These are phyloP conservation scores for Papilio demoleus DNA, from an alignment of 2,888 invertebrate species.

Conservation along the genomic window DNA sequence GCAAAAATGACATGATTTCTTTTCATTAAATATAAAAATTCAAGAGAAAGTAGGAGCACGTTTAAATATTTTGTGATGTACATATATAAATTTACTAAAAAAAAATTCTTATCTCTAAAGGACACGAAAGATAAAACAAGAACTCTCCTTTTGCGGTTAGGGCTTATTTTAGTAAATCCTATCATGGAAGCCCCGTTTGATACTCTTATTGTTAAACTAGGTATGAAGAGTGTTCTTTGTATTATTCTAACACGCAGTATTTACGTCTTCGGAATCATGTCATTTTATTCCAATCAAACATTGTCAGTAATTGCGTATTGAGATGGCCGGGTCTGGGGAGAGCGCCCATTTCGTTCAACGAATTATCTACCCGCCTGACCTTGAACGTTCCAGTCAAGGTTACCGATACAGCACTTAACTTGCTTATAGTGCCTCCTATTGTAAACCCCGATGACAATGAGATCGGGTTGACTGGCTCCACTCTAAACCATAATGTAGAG, in stretches of 20 bases:
- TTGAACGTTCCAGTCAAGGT: conserved; percentile 75
- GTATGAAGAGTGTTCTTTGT: not conserved
- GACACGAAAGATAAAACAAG: not conserved
- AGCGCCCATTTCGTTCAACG: conserved; percentile 44
- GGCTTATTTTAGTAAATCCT: not conserved
- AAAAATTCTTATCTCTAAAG: too few relatives aligned
- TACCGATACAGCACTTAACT: conserved; percentile 47
- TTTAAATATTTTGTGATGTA: not conserved
- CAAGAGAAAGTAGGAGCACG: too few relatives aligned
- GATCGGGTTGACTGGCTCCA: conserved; percentile 69
- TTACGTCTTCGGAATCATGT: conserved; percentile 7
- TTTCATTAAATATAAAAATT: too few relatives aligned
- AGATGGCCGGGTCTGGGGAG: conserved; percentile 36
- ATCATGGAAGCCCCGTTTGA: not conserved
- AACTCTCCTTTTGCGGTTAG: not conserved
- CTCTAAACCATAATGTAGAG: conserved; percentile 58
- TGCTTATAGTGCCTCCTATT: conserved; percentile 65
- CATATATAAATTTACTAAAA: too few relatives aligned
- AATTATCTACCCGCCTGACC: conserved; percentile 53
- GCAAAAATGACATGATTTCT: too few relatives aligned
- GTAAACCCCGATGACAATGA: conserved; percentile 66
- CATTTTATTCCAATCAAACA: conserved; percentile 9
- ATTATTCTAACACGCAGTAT: conserved; percentile 5
- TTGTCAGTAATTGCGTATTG: conserved; percentile 30
- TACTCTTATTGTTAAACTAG: not conserved